Evolutionary conservation across 1,140 invertebrate genomes (phyloP), one percentile per base, ranked within the genome.

Genomic region (Littorina saxatilis): DNA sequence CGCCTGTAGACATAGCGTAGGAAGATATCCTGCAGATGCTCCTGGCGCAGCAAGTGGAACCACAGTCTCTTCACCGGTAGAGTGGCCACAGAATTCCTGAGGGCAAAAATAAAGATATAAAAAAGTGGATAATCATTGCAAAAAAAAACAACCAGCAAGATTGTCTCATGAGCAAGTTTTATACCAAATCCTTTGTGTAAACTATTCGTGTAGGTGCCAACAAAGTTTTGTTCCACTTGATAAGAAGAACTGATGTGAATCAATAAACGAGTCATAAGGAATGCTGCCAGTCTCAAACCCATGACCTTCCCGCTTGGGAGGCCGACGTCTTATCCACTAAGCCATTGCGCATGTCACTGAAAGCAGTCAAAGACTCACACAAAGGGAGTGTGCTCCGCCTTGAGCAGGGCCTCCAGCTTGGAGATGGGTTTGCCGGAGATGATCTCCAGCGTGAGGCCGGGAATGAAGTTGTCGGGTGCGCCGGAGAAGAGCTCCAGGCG

Each of bases 311-410:
- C n/a, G n/a, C n/a, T n/a, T n/a, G n/a, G n/a, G n/a, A n/a, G n/a
- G n/a, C n/a, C n/a, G n/a, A n/a, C n/a, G n/a, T n/a, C n/a, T n/a
- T n/a, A n/a, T n/a, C n/a, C n/a, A n/a, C n/a, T n/a, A n/a, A n/a
- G n/a, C n/a, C n/a, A n/a, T n/a, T n/a, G n/a, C n/a, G n/a, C n/a
- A n/a, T n/a, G n/a, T n/a, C n/a, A n/a, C n/a, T n/a, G n/a, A n/a
- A n/a, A n/a, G n/a, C n/a, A n/a, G n/a, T n/a, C n/a, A n/a, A n/a
- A n/a, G n/a, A 94, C 94, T 94, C 92, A 96, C 95, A 95, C 94
- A 92, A 99, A 99, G 40, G 99, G 99, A 5, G 98, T 99, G 90
- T 99, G 99, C 79, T 96, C 95, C 87, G 96, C 96, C 86, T 99
- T 97, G 55, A 99, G 92, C 9, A 99, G 93, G 86, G 96, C 95